Evolutionary conservation across 2,888 invertebrate genomes (phyloP).

Genomic region (Eupithecia tripunctaria): DNA sequence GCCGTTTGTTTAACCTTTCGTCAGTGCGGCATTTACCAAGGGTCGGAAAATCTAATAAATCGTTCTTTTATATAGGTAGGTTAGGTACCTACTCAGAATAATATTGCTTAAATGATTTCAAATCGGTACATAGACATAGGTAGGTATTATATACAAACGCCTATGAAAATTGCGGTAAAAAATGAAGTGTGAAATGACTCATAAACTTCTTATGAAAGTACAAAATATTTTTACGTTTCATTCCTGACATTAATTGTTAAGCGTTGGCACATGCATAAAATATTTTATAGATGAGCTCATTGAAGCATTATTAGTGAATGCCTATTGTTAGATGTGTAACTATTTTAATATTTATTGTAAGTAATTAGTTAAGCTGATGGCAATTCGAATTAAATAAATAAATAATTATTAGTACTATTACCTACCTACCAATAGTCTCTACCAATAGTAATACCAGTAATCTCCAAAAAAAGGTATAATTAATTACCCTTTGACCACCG

Average conservation of each 20-base stretch:
- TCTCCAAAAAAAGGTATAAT: too few relatives aligned
- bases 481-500: too few relatives aligned
- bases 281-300: constrained; percentile 23
- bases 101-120: too few relatives aligned
- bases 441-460: too few relatives aligned
- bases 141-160: neutral
- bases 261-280: constrained; percentile 33
- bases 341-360: neutral
- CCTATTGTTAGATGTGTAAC: neutral
- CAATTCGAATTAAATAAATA: too few relatives aligned
- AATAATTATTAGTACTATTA: too few relatives aligned
- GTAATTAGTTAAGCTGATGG: too few relatives aligned
- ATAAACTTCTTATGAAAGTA: constrained; percentile 19
- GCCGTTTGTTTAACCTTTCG: neutral
- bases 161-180: constrained; percentile 12
- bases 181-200: constrained; percentile 25
- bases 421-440: too few relatives aligned
- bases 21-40: too few relatives aligned
- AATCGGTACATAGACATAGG: too few relatives aligned
- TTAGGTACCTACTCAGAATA: too few relatives aligned
- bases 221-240: constrained; percentile 27
- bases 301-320: neutral
- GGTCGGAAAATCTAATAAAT: too few relatives aligned
- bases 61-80: neutral
- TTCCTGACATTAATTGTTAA: constrained; percentile 22